Evolutionary conservation across 2,888 invertebrate genomes (phyloP), one percentile per base, ranked within the genome.

Genomic region (Drosophila pseudotakahashii): DNA sequence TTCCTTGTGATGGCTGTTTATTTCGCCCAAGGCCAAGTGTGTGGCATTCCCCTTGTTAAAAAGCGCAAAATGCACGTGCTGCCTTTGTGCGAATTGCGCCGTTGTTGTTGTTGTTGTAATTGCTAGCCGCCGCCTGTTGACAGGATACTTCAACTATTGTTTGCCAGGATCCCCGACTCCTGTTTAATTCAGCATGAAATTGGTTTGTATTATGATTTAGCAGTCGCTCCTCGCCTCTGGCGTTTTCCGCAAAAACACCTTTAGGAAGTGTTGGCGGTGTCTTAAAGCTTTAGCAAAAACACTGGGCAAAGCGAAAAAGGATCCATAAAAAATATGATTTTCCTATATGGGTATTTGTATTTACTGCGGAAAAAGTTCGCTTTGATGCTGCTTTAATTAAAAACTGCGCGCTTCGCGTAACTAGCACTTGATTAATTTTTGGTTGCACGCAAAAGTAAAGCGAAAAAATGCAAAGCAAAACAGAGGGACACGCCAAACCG

Each of bases 121-220:
- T 79, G 85, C 58, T 83, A 73, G 67, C 62, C 70, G 69, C 68
- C 60, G 85, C 69, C 78, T 81, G 90, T 86, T 90, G 91, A 90
- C 90, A 91, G 90, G 89, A 89, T 88, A 88, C 89, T 90, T 91
- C 87, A 90, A 90, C 90, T 90, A 90, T 89, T 90, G 89, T 90
- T 90, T 41, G 45, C 37, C 74, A 52, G 75, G 11, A 36, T 26
- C 44, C 45, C 44, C 26, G 4, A 30, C 78, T 75, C 72, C 73
- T 67, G 87, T 82, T 90, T 89, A 90, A 91, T 90, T 90, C 89
- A 90, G 90, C 90, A 88, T 89, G 87, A 90, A 90, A 90, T 90
- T 90, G 90, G 85, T 91, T 91, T 84, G 86, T 81, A 79, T 86
- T 89, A 87, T 82, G 83, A 88, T 88, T 88, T 88, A 63, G 74